phyloP scores from a whole-genome alignment of 2,113 vertebrate genomes.

The Oplegnathus fasciatus region DNA sequence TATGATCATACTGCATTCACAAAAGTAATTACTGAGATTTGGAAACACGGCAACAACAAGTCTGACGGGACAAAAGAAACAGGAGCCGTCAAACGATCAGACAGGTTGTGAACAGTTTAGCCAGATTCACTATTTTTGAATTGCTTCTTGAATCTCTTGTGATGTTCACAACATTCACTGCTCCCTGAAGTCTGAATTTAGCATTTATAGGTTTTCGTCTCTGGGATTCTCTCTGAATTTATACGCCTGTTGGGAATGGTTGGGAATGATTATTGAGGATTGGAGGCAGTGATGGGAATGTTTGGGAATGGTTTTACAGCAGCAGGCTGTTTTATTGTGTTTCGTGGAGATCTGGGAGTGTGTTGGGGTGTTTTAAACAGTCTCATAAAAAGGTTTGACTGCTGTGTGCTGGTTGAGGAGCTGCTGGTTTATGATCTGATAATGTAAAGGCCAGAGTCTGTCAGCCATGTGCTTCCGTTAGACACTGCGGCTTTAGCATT shows the following conservation, averaged over 20 bases:
- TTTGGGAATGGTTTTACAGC: slow-evolving; percentile 18
- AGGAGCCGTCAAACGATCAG: not conserved
- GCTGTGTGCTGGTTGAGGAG: not conserved
- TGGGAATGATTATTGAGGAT: slow-evolving; percentile 26
- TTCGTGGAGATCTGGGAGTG: slow-evolving; percentile 14
- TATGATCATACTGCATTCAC: not conserved
- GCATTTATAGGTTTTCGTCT: slow-evolving; percentile 10
- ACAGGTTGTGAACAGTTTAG: not conserved
- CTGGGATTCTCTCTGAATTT: slow-evolving; percentile 34
- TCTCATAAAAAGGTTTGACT: slow-evolving; percentile 37
- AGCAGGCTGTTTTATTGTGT: slow-evolving; percentile 29
- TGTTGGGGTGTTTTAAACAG: slow-evolving; percentile 41
- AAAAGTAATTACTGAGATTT: too few relatives aligned
- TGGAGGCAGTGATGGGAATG: slow-evolving; percentile 42
- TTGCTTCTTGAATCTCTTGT: not conserved
- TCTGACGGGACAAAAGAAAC: not conserved
- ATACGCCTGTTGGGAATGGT: slow-evolving; percentile 35
- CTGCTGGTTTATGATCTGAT: slow-evolving; percentile 34
- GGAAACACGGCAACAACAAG: not conserved
- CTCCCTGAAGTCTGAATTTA: slow-evolving; percentile 16
- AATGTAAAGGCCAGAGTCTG: slow-evolving; percentile 7
- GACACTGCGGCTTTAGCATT: not conserved
- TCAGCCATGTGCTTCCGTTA: not conserved
- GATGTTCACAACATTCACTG: not conserved
- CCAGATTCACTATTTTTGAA: not conserved